Evolutionary conservation across 2,797 vertebrate species (phyloP).

Genomic region (Triplophysa bombifrons): DNA sequence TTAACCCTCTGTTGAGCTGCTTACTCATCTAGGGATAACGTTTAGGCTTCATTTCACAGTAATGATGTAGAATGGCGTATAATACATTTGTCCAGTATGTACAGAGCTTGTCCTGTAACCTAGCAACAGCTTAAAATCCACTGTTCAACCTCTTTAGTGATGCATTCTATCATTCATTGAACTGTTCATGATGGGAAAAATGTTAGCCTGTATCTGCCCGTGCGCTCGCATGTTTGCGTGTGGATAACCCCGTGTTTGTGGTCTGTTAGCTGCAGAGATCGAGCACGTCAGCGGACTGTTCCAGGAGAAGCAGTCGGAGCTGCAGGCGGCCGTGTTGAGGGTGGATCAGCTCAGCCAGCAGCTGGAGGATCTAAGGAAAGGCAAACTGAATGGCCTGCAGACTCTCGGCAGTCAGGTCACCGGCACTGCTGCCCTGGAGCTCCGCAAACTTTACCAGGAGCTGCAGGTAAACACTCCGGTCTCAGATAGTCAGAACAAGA

Average conservation of each 20-base stretch:
- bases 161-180: background rate
- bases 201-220: background rate
- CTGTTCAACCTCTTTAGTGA: background rate
- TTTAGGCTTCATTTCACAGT: background rate
- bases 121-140: background rate
- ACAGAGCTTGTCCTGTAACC: background rate
- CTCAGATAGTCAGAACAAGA: background rate
- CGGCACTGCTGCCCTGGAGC: slow-evolving; percentile 88
- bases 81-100: background rate
- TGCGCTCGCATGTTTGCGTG: background rate
- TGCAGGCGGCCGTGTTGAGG: slow-evolving; percentile 91
- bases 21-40: background rate
- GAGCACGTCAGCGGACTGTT: slow-evolving; percentile 96
- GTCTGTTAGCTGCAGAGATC: slow-evolving; percentile 88
- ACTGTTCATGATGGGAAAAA: slow-evolving; percentile 19
- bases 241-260: slow-evolving; percentile 4
- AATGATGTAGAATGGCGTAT: background rate
- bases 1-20: background rate
- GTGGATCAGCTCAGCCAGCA: slow-evolving; percentile 98
- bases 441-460: slow-evolving; percentile 95
- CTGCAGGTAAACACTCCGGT: slow-evolving; percentile 84
- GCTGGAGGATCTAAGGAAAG: slow-evolving; percentile 92
- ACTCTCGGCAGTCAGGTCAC: slow-evolving; percentile 86
- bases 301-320: slow-evolving; percentile 96
- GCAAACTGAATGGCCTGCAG: slow-evolving; percentile 92